These are phyloP conservation scores for Himalopsyche kuldschensis DNA, from an alignment of 2,888 invertebrate species.

Conservation along the genomic window DNA sequence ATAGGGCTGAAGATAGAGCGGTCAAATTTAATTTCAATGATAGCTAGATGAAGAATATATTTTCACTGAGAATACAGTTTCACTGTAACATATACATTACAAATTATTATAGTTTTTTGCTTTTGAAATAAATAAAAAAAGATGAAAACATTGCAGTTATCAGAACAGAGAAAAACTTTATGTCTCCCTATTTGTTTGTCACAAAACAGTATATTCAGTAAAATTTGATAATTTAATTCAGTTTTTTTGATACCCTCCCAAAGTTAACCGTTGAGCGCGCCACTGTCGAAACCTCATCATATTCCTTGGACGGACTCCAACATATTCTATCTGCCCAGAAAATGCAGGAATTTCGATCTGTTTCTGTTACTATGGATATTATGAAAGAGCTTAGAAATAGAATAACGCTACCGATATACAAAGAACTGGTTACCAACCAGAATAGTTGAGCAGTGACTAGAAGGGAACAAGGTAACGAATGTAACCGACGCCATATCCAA, in stretches of 20 bases:
- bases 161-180: too few relatives aligned
- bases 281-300: neutral
- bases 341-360: neutral
- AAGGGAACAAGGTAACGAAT: neutral
- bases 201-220: too few relatives aligned
- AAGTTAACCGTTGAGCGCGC: neutral
- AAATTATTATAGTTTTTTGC: too few relatives aligned
- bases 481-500: slow-evolving; percentile 1
- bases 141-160: too few relatives aligned
- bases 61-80: too few relatives aligned
- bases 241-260: neutral
- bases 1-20: too few relatives aligned
- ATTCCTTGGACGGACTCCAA: neutral
- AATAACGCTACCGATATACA: slow-evolving; percentile 6
- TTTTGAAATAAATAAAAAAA: too few relatives aligned
- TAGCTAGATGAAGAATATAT: too few relatives aligned
- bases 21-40: too few relatives aligned
- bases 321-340: neutral
- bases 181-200: too few relatives aligned
- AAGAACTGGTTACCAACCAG: slow-evolving; percentile 5
- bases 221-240: neutral
- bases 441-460: neutral
- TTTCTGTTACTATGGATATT: slow-evolving; percentile 1
- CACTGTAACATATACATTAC: too few relatives aligned
- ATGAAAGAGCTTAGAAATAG: slow-evolving; percentile 25